phyloP scores from a whole-genome alignment of 2,113 vertebrate genomes.

The Hippocampus comes region DNA sequence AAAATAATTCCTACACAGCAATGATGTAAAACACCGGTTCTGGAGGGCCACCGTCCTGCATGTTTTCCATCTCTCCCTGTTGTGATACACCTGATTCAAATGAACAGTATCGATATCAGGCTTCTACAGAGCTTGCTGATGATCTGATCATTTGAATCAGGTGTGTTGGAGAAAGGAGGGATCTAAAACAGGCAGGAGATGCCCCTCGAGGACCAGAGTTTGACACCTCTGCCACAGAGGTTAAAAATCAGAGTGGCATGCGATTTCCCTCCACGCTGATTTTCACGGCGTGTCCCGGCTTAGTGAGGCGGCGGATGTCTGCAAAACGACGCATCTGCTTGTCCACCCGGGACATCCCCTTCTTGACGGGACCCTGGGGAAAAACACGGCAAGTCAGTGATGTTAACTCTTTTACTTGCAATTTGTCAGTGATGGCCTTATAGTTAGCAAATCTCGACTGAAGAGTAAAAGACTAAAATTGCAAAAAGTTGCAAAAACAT shows the following conservation, averaged over 20 bases:
- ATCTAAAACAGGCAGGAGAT: too few relatives aligned
- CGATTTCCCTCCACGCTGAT: slow-evolving; percentile 96
- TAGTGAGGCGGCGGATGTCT: slow-evolving; percentile 52
- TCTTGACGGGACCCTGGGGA: slow-evolving; percentile 81
- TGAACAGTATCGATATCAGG: too few relatives aligned
- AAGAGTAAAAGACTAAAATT: background rate
- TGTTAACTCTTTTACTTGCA: background rate
- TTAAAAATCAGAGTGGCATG: slow-evolving; percentile 89
- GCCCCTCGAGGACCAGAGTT: too few relatives aligned
- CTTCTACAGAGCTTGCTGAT: too few relatives aligned
- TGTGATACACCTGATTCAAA: too few relatives aligned
- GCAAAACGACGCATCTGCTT: slow-evolving; percentile 93
- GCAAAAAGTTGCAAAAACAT: background rate
- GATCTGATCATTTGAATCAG: too few relatives aligned
- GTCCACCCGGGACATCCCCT: slow-evolving; percentile 87
- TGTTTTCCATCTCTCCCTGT: too few relatives aligned
- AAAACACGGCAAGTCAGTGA: slow-evolving; percentile 53
- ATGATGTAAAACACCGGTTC: too few relatives aligned
- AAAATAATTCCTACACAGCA: slow-evolving; percentile 15
- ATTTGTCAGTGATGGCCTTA: background rate
- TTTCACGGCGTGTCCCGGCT: slow-evolving; percentile 75
- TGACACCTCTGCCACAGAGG: too few relatives aligned
- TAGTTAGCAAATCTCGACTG: background rate
- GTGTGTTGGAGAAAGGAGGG: too few relatives aligned
- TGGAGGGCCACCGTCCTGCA: too few relatives aligned